Conservation (phyloP, 2,888 invertebrate species). For the Tanypteryx hageni region DNA sequence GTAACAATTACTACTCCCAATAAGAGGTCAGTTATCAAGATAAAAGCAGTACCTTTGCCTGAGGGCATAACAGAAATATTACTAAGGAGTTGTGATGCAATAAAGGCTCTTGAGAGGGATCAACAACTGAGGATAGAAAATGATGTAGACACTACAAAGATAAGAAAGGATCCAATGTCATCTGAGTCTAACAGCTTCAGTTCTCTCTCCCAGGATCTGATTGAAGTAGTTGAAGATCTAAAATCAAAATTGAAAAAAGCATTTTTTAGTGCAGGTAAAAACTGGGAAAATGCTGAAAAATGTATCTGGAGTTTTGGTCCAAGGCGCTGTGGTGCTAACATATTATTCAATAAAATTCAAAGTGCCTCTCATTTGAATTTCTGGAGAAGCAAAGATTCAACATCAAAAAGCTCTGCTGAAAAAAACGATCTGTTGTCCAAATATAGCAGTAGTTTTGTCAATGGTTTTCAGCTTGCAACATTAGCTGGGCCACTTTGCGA, state of each 20-base stretch:
- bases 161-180: not conserved
- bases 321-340: slow-evolving; percentile 90
- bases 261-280: slow-evolving; percentile 79
- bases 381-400: slow-evolving; percentile 77
- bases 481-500: slow-evolving; percentile 96
- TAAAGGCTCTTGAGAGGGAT: slow-evolving; percentile 80
- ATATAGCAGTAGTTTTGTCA: slow-evolving; percentile 87
- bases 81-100: slow-evolving; percentile 83
- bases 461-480: slow-evolving; percentile 91
- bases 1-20: slow-evolving; percentile 83
- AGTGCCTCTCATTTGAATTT: slow-evolving; percentile 75
- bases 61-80: slow-evolving; percentile 82
- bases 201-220: slow-evolving; percentile 71
- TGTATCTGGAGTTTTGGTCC: slow-evolving; percentile 96
- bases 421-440: slow-evolving; percentile 70
- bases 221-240: slow-evolving; percentile 73
- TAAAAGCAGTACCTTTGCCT: slow-evolving; percentile 88
- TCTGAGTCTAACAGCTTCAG: not conserved
- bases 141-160: not conserved
- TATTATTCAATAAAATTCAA: slow-evolving; percentile 88
- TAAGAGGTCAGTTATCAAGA: slow-evolving; percentile 83
- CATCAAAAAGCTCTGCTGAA: slow-evolving; percentile 70
- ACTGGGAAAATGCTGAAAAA: slow-evolving; percentile 77
- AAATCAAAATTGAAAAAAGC: slow-evolving; percentile 79
- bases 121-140: not conserved